Evolutionary conservation across 2,113 vertebrate species (phyloP), one percentile per base, ranked within the genome.

Genomic region (Gymnorhina tibicen): DNA sequence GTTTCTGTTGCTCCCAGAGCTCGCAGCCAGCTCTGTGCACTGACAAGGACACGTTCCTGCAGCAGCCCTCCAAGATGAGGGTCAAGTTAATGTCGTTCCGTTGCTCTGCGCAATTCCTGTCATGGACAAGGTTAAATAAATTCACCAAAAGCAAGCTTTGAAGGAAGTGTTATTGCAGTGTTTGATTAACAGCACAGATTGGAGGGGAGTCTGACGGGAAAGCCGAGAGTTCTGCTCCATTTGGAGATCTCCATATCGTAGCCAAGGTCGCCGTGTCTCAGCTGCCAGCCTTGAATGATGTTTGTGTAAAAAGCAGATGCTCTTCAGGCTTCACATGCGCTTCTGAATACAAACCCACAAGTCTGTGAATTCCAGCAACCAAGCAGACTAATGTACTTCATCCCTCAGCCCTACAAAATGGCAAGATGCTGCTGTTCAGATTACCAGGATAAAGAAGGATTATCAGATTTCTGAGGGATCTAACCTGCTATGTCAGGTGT

Each of bases 91-190:
- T 30, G 41, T 52, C n/a, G 13, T 32, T 75, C 64, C 4, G 0
- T 35, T 32, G 77, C 27, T 89, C 92, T 86, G 72, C 6, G 7
- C 88, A 96, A 59, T 58, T 86, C 53, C 78, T 59, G 64, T 44
- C 69, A 28, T 0, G 33, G 10, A 75, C 93, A 91, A 97, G 96
- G 96, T 81, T 95, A 94, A 81, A 91, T n/a, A 86, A 77, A 95
- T 74, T 74, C 68, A 47, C 47, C 56, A 32, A 78, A 79, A 67
- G 11, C 83, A 50, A 88, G 39, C 55, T 63, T 81, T 13, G 18
- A 59, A 86, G 64, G 64, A 63, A 63, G 64, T 0, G 46, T 58
- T 84, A 69, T 19, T 39, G 64, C 1, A 1, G 42, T 11, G 21
- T 56, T 60, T 47, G 68, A 93, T 87, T 47, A 89, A 81, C 13